phyloP scores from a whole-genome alignment of 2,797 vertebrate species.

The Xenentodon cancila region DNA sequence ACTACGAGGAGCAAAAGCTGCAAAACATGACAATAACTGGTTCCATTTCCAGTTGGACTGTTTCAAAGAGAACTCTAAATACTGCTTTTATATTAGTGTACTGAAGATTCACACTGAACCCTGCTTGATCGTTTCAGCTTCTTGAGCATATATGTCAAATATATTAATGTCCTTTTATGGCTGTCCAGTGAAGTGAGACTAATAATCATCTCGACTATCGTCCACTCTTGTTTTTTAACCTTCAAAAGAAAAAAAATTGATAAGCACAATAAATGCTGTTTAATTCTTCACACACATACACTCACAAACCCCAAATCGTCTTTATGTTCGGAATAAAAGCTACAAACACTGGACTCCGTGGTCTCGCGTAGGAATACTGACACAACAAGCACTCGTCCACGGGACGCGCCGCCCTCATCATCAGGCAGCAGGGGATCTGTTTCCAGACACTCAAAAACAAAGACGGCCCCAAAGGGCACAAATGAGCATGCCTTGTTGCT shows the following conservation, averaged over 20 bases:
- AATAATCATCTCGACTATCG: no score
- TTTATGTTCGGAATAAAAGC: slow-evolving; percentile 10
- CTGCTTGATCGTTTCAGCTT: not conserved
- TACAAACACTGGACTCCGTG: slow-evolving; percentile 1
- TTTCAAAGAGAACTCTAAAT: no score
- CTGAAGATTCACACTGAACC: not conserved
- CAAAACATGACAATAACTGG: no score
- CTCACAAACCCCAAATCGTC: slow-evolving; percentile 1
- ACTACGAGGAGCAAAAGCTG: no score
- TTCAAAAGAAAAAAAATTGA: no score
- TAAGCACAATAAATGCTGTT: no score
- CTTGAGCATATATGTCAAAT: not conserved
- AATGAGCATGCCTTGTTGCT: slow-evolving; percentile 39
- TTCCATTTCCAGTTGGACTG: no score
- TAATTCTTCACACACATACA: not conserved
- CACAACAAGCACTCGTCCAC: slow-evolving; percentile 18
- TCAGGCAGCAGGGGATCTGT: slow-evolving; percentile 23
- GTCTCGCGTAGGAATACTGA: slow-evolving; percentile 6
- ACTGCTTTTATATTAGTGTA: not conserved
- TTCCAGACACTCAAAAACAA: slow-evolving; percentile 24
- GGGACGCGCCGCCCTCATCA: not conserved
- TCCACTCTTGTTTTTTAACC: no score
- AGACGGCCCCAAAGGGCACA: slow-evolving; percentile 8
- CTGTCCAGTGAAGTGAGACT: not conserved
- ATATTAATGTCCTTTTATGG: not conserved